A percentile compares a stretch with the other conserved stretches of the same genome.
These are phyloP conservation scores for Acridotheres tristis DNA, from an alignment of 2,797 vertebrate species.

Conservation along the genomic window DNA sequence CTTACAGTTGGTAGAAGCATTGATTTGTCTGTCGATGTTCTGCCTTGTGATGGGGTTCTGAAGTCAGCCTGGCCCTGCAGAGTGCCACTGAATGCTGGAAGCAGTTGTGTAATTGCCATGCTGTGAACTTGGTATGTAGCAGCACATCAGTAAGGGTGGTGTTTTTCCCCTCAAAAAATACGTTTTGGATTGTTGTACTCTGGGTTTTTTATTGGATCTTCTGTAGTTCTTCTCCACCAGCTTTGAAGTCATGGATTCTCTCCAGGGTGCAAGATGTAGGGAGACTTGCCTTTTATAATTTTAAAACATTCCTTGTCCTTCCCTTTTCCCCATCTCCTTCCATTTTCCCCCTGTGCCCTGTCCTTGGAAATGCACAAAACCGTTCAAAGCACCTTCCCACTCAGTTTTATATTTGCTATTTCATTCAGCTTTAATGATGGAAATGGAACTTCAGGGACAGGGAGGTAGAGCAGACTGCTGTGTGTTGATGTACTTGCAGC, in stretches of 20 bases:
- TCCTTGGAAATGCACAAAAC: not conserved
- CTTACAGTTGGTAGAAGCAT: not conserved
- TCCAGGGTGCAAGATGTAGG: not conserved
- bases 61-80: not conserved
- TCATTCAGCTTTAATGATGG: not conserved
- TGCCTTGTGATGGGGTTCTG: fast-evolving
- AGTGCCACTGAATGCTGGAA: not conserved
- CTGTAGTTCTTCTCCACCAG: not conserved
- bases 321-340: not conserved
- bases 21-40: not conserved
- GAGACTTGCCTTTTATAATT: not conserved
- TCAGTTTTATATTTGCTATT: not conserved
- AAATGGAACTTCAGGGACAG: not conserved
- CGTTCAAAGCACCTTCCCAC: not conserved
- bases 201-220: not conserved
- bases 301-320: not conserved
- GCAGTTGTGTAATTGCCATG: not conserved
- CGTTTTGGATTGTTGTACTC: not conserved
- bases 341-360: not conserved
- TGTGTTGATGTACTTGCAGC: fast-evolving
- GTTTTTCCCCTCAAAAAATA: not conserved
- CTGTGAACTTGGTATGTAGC: not conserved
- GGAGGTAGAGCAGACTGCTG: not conserved
- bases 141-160: not conserved
- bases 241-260: not conserved